These are phyloP conservation scores for Euplagia quadripunctaria DNA, from an alignment of 2,888 invertebrate genomes.

Conservation along the genomic window DNA sequence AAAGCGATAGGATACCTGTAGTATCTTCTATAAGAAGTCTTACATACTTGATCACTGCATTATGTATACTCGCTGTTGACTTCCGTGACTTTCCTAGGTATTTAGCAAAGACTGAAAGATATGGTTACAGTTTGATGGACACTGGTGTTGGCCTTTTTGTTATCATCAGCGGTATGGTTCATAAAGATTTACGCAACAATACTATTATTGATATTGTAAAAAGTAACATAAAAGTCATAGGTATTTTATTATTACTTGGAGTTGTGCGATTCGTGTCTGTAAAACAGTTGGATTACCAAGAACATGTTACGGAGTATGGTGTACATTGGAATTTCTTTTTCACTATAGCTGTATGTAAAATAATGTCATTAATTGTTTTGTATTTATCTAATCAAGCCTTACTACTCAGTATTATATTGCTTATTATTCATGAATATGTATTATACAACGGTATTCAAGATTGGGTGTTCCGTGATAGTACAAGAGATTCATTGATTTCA, in stretches of 20 bases:
- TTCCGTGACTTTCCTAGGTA: conserved; percentile 94
- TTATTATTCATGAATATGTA: conserved; percentile 89
- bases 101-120: conserved; percentile 95
- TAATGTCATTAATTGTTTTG: conserved; percentile 89
- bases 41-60: conserved; percentile 91
- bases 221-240: conserved; percentile 72
- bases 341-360: conserved; percentile 94
- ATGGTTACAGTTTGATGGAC: conserved; percentile 97
- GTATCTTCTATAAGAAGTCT: conserved; percentile 91
- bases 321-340: conserved; percentile 99
- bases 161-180: conserved; percentile 92
- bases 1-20: conserved; percentile 64
- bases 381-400: conserved; percentile 85
- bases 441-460: conserved; percentile 89
- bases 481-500: conserved; percentile 88
- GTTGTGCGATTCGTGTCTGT: conserved; percentile 88
- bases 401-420: conserved; percentile 84
- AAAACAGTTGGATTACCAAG: conserved; percentile 92
- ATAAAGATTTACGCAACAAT: conserved; percentile 73
- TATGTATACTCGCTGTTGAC: conserved; percentile 97
- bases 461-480: conserved; percentile 89
- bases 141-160: conserved; percentile 97
- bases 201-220: conserved; percentile 67
- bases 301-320: conserved; percentile 97
- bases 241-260: conserved; percentile 87